phyloP scores from a whole-genome alignment of 2,888 invertebrate genomes.

The Ornithoptera alexandrae region DNA sequence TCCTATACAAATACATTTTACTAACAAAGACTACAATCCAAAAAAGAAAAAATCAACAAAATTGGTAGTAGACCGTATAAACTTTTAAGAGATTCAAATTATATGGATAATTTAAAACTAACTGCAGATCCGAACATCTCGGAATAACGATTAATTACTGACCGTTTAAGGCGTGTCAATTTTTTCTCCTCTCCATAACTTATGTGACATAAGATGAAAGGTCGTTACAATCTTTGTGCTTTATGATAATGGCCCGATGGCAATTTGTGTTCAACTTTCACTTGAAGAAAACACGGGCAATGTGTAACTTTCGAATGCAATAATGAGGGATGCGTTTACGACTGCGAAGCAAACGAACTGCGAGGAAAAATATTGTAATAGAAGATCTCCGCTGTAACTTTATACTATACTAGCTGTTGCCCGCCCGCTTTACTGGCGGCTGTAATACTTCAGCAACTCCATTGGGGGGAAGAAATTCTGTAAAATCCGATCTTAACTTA shows the following conservation, averaged over 20 bases:
- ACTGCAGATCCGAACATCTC: conserved; percentile 6
- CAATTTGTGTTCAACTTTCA: conserved; percentile 28
- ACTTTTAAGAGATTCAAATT: background rate
- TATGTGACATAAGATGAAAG: conserved; percentile 27
- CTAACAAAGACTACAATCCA: too few species aligned
- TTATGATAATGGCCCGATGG: conserved; percentile 29
- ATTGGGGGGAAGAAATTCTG: too few species aligned
- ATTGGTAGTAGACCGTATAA: too few species aligned
- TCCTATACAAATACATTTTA: too few species aligned
- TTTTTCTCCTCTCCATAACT: conserved; percentile 7
- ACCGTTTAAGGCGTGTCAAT: conserved; percentile 6
- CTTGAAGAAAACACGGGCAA: conserved; percentile 26
- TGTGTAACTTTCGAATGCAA: conserved; percentile 21
- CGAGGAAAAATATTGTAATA: background rate
- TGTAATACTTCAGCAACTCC: too few species aligned
- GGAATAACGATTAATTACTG: conserved; percentile 20
- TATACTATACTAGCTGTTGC: too few species aligned
- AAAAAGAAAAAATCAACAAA: too few species aligned
- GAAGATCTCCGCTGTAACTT: background rate
- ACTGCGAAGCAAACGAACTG: background rate
- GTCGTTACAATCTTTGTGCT: conserved; percentile 22
- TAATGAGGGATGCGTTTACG: conserved; percentile 19
- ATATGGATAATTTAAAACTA: background rate
- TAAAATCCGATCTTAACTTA: too few species aligned
- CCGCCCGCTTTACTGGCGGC: too few species aligned